A percentile compares a stretch with the other conserved stretches of the same genome.
phyloP scores from a whole-genome alignment of 2,113 vertebrate genomes.

The Gobio gobio region DNA sequence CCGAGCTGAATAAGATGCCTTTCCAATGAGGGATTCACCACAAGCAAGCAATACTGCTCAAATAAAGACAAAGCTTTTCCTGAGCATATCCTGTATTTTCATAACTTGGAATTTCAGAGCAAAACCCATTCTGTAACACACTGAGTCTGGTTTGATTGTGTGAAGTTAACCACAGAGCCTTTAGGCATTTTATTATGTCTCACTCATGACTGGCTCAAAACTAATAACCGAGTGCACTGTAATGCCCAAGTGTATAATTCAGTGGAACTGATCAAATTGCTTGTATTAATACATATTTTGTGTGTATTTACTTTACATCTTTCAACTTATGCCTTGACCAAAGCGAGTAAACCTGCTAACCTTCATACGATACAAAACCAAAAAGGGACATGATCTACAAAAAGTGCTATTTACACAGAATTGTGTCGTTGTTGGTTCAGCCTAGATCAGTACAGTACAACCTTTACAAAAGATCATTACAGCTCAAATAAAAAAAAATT shows the following conservation, averaged over 20 bases:
- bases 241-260: background rate
- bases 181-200: background rate
- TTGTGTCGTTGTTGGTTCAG: too few species aligned
- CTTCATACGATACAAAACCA: background rate
- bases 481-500: too few species aligned
- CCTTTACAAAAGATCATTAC: too few species aligned
- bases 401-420: background rate
- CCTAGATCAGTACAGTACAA: too few species aligned
- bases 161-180: background rate
- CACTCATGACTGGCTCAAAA: background rate
- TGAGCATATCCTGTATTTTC: slow-evolving; percentile 6
- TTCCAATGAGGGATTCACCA: slow-evolving; percentile 47
- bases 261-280: background rate
- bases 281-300: too few species aligned
- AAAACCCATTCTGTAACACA: background rate
- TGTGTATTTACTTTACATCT: background rate
- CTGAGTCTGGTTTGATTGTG: slow-evolving; percentile 7
- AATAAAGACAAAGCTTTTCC: slow-evolving; percentile 34
- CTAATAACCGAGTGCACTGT: background rate
- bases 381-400: background rate
- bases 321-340: background rate
- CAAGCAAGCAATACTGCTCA: slow-evolving; percentile 41
- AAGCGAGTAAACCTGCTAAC: background rate
- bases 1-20: slow-evolving; percentile 37
- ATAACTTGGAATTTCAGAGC: slow-evolving; percentile 15